phyloP scores from a whole-genome alignment of 2,888 invertebrate genomes.

The Thymelicus sylvestris region DNA sequence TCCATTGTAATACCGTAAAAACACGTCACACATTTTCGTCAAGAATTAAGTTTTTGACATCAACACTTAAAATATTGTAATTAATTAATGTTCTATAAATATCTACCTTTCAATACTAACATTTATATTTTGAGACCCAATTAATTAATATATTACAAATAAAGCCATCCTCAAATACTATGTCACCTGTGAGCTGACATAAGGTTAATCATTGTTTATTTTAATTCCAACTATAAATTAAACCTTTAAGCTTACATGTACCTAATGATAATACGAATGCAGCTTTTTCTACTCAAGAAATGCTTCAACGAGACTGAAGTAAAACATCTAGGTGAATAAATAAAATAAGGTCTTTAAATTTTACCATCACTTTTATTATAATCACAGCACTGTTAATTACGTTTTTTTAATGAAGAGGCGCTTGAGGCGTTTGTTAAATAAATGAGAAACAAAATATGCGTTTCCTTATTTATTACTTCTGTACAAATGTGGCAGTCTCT shows the following conservation, averaged over 20 bases:
- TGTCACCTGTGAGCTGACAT: not conserved
- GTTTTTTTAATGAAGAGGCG: constrained; percentile 56
- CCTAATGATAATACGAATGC: constrained; percentile 1
- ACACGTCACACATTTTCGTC: not conserved
- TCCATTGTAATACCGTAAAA: not conserved
- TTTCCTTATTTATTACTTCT: constrained; percentile 57
- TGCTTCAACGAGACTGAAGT: constrained; percentile 64
- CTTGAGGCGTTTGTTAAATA: constrained; percentile 75
- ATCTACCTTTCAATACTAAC: not conserved
- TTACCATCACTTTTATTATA: constrained; percentile 60
- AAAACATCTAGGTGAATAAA: constrained; percentile 48
- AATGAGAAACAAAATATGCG: constrained; percentile 58
- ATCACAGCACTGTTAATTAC: constrained; percentile 67
- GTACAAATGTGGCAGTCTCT: constrained; percentile 64
- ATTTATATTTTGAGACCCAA: not conserved
- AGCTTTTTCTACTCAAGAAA: constrained; percentile 35
- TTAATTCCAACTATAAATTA: not conserved
- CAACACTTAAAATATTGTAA: not conserved
- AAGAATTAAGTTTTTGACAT: not conserved
- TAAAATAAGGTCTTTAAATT: constrained; percentile 39
- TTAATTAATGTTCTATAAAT: too few species aligned
- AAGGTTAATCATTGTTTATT: not conserved
- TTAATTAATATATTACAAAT: too few species aligned
- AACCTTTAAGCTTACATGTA: not conserved
- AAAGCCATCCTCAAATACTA: not conserved